Base-by-base conservation (phyloP, 2,888 invertebrate species). In the Laothoe populi region DNA sequence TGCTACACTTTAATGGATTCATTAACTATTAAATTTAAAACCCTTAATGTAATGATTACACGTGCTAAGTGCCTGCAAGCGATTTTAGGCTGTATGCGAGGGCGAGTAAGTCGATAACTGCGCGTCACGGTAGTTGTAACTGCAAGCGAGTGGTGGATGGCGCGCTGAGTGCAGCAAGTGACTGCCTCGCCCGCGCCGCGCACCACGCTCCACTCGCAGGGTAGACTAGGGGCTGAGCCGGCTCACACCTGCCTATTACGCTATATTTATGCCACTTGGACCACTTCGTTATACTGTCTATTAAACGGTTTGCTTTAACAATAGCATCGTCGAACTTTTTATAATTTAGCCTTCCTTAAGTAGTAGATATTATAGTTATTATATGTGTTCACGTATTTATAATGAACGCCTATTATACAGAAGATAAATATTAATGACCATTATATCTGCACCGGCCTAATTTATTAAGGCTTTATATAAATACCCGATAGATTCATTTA, bases 171-270 rank as follows among this genome's bases (percentile, higher is more conserved):
- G 48, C 38, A 48, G 24, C 16, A 24, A 44, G 19, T 19, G 44
- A 19, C 31, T 26, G 57, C 40, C 40, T 7, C 40, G 40, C 13
- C 2, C 8, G 16, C 16, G 13, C 24, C 23, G 23, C 23, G n/a
- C 69, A 70, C 64, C 67, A 46, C 31, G 26, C 26, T 5, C 26
- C 26, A 59, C 63, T 67, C 60, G 65, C 70, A 73, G 74, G 70
- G 73, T 77, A 75, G 68, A 67, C 69, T 69, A 71, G 77, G 83
- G 83, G 81, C 78, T 77, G 80, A 74, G 74, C 72, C 66, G 63
- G 72, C 73, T 72, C 78, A 77, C 88, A 88, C 88, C 87, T 88
- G 89, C 86, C 79, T 70, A 75, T 75, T 77, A 79, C 81, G 81
- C 78, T 73, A 82, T 77, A 71, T 77, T 81, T 81, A 77, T 74